phyloP scores from a whole-genome alignment of 1,140 invertebrate genomes.

The Grapholita molesta region DNA sequence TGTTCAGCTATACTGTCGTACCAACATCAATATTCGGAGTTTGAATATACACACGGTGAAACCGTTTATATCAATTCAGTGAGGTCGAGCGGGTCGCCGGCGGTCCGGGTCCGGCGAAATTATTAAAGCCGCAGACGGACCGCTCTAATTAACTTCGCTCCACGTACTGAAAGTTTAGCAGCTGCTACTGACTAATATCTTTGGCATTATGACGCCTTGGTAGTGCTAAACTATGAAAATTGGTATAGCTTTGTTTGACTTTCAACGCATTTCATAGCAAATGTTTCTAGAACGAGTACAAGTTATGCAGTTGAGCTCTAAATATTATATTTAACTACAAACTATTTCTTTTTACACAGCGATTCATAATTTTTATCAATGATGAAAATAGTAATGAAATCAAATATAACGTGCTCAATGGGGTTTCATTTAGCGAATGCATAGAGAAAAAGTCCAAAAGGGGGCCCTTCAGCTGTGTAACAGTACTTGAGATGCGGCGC shows the following conservation, averaged over 20 bases:
- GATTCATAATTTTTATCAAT: too few relatives aligned
- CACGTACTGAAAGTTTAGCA: slow-evolving; percentile 42
- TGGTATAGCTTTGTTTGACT: not conserved
- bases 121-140: slow-evolving; percentile 58
- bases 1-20: not conserved
- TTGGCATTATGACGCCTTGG: slow-evolving; percentile 31
- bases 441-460: not conserved
- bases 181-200: slow-evolving; percentile 47
- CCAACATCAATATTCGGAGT: slow-evolving; percentile 11
- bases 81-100: slow-evolving; percentile 38
- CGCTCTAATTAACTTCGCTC: slow-evolving; percentile 62
- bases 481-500: slow-evolving; percentile 52
- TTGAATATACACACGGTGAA: slow-evolving; percentile 19
- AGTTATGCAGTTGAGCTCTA: too few relatives aligned
- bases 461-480: not conserved
- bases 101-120: slow-evolving; percentile 29
- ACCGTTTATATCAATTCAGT: slow-evolving; percentile 54
- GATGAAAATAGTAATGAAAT: not conserved
- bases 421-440: not conserved
- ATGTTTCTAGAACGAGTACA: too few relatives aligned
- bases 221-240: slow-evolving; percentile 19
- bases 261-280: too few relatives aligned
- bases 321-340: too few relatives aligned
- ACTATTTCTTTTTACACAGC: too few relatives aligned
- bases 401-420: not conserved